Evolutionary conservation across 2,888 invertebrate species (phyloP).

Genomic region (Blastobasis lacticolella): DNA sequence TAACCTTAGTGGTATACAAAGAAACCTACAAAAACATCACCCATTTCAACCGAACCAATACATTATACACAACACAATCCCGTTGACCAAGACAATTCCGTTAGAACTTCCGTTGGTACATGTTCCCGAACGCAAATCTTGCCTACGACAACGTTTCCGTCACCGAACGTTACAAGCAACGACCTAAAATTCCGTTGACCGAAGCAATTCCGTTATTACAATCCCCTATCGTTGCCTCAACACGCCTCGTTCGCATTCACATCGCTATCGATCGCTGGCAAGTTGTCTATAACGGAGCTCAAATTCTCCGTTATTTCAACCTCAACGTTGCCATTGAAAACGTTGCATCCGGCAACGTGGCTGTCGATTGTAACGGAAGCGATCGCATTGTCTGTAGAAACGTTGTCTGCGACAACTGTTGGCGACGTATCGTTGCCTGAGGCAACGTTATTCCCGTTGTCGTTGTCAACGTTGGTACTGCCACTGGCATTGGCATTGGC

Average conservation of each 20-base stretch:
- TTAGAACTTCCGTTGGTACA: too few species aligned
- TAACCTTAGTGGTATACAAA: too few species aligned
- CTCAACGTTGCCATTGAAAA: not conserved
- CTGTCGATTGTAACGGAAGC: constrained; percentile 6
- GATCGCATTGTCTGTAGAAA: not conserved
- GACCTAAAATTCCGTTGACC: too few species aligned
- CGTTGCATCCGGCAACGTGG: not conserved
- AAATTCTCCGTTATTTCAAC: constrained; percentile 23
- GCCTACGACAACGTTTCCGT: too few species aligned
- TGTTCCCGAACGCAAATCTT: too few species aligned
- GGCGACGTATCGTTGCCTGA: not conserved
- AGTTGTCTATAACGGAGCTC: constrained; percentile 49
- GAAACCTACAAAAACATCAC: too few species aligned
- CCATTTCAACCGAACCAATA: too few species aligned
- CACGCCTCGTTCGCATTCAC: constrained; percentile 46
- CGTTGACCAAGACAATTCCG: too few species aligned
- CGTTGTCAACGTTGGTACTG: constrained; percentile 12
- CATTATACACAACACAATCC: too few species aligned
- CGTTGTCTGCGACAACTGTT: constrained; percentile 2
- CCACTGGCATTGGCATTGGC: constrained; percentile 7
- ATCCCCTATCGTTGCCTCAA: constrained; percentile 1
- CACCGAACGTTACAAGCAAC: too few species aligned
- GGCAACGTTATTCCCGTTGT: constrained; percentile 2
- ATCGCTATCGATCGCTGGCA: constrained; percentile 61
- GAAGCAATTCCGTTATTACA: too few species aligned